Base-by-base conservation (phyloP, 1,140 invertebrate species). In the Drosophila mojavensis region DNA sequence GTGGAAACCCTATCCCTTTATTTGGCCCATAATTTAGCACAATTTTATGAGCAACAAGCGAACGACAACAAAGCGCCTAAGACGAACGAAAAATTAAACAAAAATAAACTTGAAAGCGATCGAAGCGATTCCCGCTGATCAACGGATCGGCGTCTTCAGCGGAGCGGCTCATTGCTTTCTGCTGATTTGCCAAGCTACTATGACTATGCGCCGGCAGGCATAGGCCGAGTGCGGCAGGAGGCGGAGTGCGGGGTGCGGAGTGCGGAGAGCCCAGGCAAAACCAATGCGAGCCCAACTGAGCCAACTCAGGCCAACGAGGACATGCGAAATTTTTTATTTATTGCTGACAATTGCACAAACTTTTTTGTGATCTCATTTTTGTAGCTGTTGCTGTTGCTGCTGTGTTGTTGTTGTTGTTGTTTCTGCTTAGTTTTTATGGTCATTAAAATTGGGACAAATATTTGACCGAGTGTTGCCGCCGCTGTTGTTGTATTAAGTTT, bases 401-500 rank as follows among this genome's bases (percentile, higher is more conserved):
- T 30, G 24, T 17, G n/a, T 67, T 68, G 9, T 53, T 41, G 51
- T 64, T 50, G 4, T 66, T 72, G 20, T 39, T 58, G 58, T 48
- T 67, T 78, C 55, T 47, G 81, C 58, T 70, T 64, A 65, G 70
- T 85, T 90, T 85, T 85, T 89, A 81, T 89, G 78, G 81, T 89
- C 84, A 90, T 89, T 89, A 90, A 89, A 89, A 84, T 90, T 89
- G 85, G 84, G 85, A 90, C 84, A 89, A 85, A 88, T 89, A 84
- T 88, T 88, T 85, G 82, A 84, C 66, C 81, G 81, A 74, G 60
- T 73, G 64, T 50, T 73, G 64, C 50, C 51, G 41, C 33, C 56
- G 56, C 55, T 60, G 66, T 64, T 68, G 39, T 47, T 63, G 63
- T 77, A 11, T 59, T 64, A 61, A 36, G 9, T 62, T 45, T 54